Conservation (phyloP, 2,797 vertebrate species). For the Rallus crepitans region DNA sequence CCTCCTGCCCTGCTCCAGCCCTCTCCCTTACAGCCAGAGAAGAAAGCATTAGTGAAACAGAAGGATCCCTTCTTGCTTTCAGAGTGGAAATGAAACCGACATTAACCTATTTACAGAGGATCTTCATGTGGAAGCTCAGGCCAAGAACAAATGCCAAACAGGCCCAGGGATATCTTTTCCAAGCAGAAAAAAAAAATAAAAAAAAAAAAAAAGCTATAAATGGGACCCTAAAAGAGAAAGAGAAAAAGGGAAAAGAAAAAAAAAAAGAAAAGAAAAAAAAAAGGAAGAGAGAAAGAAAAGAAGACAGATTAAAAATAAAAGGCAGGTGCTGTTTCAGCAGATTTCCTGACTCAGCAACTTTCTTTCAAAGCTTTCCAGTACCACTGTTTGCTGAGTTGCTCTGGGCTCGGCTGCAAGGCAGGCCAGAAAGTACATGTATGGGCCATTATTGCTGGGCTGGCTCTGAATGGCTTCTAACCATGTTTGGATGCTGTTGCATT, state of each 20-base stretch:
- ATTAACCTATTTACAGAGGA: constrained; percentile 47
- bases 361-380: constrained; percentile 73
- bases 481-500: constrained; percentile 25
- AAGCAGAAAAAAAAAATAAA: background rate
- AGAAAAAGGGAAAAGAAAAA: background rate
- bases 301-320: background rate
- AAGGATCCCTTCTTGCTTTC: constrained; percentile 45
- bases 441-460: constrained; percentile 13
- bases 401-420: constrained; percentile 32
- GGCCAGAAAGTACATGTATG: constrained; percentile 43
- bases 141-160: constrained; percentile 46
- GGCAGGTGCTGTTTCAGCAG: constrained; percentile 76
- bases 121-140: constrained; percentile 29
- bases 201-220: constrained; percentile 23
- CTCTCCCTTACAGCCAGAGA: constrained; percentile 5
- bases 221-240: constrained; percentile 28
- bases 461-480: background rate
- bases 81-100: constrained; percentile 58
- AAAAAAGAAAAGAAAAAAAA: background rate
- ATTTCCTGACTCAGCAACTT: constrained; percentile 75
- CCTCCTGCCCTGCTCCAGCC: background rate
- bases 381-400: constrained; percentile 73
- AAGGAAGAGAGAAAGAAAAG: background rate
- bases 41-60: constrained; percentile 59
- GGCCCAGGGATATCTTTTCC: constrained; percentile 42